Evolutionary conservation across 2,113 vertebrate genomes (phyloP).

Genomic region (Gymnobelideus leadbeateri): DNA sequence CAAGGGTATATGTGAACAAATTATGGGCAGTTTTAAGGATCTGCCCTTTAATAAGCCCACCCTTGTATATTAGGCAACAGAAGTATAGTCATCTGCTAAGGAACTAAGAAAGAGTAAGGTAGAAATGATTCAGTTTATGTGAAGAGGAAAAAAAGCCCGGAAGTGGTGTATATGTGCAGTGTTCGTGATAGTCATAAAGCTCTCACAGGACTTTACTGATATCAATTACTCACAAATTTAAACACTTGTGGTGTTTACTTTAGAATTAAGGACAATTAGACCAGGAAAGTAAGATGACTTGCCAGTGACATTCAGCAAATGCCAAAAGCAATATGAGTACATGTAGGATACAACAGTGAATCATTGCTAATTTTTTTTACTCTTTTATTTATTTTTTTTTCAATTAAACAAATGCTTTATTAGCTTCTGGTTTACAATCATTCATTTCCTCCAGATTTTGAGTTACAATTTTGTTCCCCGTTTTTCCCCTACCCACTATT

Average conservation of each 20-base stretch:
- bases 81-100: conserved; percentile 54
- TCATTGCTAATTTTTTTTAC: conserved; percentile 7
- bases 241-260: conserved; percentile 46
- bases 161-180: conserved; percentile 46
- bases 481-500: no score
- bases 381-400: no score
- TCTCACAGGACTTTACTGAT: conserved; percentile 58
- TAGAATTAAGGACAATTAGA: conserved; percentile 49
- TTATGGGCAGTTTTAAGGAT: background rate
- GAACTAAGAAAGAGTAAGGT: conserved; percentile 57
- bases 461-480: no score
- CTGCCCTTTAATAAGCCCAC: conserved; percentile 57
- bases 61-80: conserved; percentile 47
- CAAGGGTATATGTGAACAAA: background rate
- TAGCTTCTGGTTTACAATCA: no score
- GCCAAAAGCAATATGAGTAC: background rate
- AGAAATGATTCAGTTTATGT: conserved; percentile 63
- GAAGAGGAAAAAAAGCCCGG: conserved; percentile 59
- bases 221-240: conserved; percentile 55
- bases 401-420: no score
- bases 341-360: background rate
- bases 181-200: conserved; percentile 49
- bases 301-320: background rate
- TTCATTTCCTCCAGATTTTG: no score
- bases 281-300: conserved; percentile 10